Evolutionary conservation across 53 echinoderm and acorn worm species (phyloP).

Genomic region (Glandiceps talaboti): DNA sequence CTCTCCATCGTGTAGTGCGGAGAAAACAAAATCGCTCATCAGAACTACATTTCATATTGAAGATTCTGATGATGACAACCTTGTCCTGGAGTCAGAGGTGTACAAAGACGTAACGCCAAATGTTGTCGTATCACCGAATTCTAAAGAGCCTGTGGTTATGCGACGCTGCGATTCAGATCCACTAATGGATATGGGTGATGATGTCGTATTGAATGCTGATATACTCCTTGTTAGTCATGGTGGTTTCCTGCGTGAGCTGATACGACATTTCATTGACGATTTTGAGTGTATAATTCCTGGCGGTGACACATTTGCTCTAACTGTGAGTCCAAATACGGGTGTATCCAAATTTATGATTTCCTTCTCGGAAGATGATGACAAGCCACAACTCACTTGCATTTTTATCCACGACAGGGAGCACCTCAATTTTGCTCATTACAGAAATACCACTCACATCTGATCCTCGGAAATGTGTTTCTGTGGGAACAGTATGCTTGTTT

Average conservation of each 20-base stretch:
- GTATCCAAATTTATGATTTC: conserved; percentile 39
- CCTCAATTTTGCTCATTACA: conserved; percentile 2
- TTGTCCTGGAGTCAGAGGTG: background rate
- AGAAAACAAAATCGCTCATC: background rate
- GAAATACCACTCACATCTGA: background rate
- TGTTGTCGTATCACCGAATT: background rate
- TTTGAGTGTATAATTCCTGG: conserved; percentile 36
- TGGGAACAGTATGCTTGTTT: too few species aligned
- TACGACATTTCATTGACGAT: conserved; percentile 37
- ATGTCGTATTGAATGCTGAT: conserved; percentile 6
- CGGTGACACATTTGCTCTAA: conserved; percentile 24
- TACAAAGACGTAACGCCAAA: background rate
- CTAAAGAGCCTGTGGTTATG: background rate
- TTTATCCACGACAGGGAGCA: conserved; percentile 41
- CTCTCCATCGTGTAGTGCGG: too few species aligned
- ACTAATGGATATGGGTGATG: background rate
- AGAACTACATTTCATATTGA: background rate
- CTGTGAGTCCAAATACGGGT: conserved; percentile 44
- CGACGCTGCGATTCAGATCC: background rate
- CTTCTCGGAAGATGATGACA: conserved; percentile 20
- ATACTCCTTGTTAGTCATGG: conserved; percentile 44
- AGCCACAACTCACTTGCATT: conserved; percentile 35
- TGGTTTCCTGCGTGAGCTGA: conserved; percentile 33
- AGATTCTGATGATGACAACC: background rate
- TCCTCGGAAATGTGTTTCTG: too few species aligned